Evolutionary conservation across 2,797 vertebrate species (phyloP), one percentile per base, ranked within the genome.

Genomic region (Rhynchonycteris naso): DNA sequence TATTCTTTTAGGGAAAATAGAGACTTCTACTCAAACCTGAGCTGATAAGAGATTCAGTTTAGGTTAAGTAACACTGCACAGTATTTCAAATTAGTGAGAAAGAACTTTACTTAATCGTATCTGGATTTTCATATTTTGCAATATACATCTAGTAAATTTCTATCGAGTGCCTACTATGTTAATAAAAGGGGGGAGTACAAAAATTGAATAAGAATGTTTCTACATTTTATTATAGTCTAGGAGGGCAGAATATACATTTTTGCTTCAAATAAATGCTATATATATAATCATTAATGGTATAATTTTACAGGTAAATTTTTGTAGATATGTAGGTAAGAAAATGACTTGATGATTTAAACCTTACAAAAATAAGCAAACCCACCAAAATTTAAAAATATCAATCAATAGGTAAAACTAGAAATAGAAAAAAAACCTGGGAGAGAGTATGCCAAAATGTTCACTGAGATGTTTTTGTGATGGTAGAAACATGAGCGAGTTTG

Each of bases 221-320:
- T 89, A 54, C 18, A 3, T 94, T 92, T 94, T 43, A 61, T 86
- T 91, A 18, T 22, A 69, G 33, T 61, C 14, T 50, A 80, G 24
- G 90, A 93, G 71, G 18, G n/a, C 26, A 92, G n/a, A 75, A n/a
- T 54, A 90, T 16, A 35, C 93, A 87, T 90, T 83, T 33, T 72
- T 30, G 2, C 22, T 91, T 91, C 89, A 88, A 63, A 4, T 75
- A 14, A 90, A 93, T 92, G 10, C 9, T 84, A 24, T 14, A 11
- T 14, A 11, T 63, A 26, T 93, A 90, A 81, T 92, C 93, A 75
- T 59, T 84, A 72, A 76, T 81, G 35, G 10, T 43, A 80, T 66
- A 59, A 74, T 58, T 88, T 84, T 76, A 18, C 14, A 84, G 38
- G 2, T 81, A 65, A 84, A 66, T 56, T 88, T 90, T 93, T 14